Evolutionary conservation across 2,113 vertebrate genomes (phyloP).

Genomic region (Gopherus evgoodei): DNA sequence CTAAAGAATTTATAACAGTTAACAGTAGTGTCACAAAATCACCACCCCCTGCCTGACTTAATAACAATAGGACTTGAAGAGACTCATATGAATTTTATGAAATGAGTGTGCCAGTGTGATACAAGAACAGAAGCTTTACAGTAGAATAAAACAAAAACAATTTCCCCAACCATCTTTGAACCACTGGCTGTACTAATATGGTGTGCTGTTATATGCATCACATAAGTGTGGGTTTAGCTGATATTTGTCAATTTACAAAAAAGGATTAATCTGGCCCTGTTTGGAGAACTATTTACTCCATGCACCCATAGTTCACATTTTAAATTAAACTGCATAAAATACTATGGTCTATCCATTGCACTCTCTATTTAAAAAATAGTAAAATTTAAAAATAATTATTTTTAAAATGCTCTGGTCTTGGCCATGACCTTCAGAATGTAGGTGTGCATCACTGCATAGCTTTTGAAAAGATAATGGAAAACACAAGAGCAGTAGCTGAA

Average conservation of each 20-base stretch:
- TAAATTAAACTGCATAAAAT: background rate
- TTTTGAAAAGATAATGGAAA: background rate
- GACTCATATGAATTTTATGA: slow-evolving; percentile 3
- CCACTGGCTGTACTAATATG: slow-evolving; percentile 25
- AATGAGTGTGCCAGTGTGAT: slow-evolving; percentile 6
- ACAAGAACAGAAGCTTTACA: background rate
- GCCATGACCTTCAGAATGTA: background rate
- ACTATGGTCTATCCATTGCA: background rate
- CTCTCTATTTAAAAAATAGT: background rate
- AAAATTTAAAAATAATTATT: background rate
- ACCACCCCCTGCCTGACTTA: background rate
- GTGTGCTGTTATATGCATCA: background rate
- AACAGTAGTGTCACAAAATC: background rate
- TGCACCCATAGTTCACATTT: background rate
- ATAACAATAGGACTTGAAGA: slow-evolving; percentile 1
- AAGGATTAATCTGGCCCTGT: background rate
- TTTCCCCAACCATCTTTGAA: background rate
- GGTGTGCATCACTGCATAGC: background rate
- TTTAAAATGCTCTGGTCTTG: background rate
- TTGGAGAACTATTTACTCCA: background rate
- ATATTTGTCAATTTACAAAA: slow-evolving; percentile 17
- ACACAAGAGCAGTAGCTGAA: background rate
- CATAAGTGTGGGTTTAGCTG: slow-evolving; percentile 11
- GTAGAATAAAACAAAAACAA: background rate
- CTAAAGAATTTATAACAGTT: background rate